Base-by-base conservation (phyloP, 2,888 invertebrate genomes). In the Apantesis nais region DNA sequence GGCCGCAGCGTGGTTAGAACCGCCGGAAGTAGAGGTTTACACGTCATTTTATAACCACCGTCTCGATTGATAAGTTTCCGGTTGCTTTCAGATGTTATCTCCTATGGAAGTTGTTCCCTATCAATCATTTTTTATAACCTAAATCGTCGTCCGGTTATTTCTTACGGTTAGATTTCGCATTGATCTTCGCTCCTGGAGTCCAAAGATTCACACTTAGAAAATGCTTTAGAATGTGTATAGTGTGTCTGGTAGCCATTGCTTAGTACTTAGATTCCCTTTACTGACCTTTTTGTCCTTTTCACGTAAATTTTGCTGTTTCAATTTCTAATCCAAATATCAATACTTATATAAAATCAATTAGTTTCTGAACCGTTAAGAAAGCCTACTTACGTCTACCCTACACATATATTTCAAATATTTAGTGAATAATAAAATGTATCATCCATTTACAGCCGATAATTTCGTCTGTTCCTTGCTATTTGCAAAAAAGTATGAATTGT, bases 61-160 rank as follows among this genome's bases (percentile, higher is more conserved):
- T 83, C 83, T 82, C 81, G 79, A 85, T 85, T 84, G 87, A 86
- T 85, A 85, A 76, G 84, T 86, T 86, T 88, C 89, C 89, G 88
- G 85, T 77, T 74, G 67, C 70, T 70, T 70, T 78, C 74, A 76
- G 75, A 79, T 78, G 70, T 76, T 80, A 81, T 81, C 82, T 70
- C 76, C 75, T 76, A 60, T 83, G 78, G 71, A 77, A 81, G 81
- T 79, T 79, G 79, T 79, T 75, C 72, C 73, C 70, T 74, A 79
- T 77, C 78, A 78, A 80, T 79, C 79, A 75, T 37, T 67, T 65
- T 71, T 60, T 67, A 67, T 69, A 71, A 72, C 52, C 34, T 41
- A 62, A 55, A 70, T 74, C 70, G 48, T 44, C 70, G 70, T 80
- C 79, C 79, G 79, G 74, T 65, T 34, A 34, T 41, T 68, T 74